Evolutionary conservation across 1,140 invertebrate genomes (phyloP).

Genomic region (Drosophila watanabei): DNA sequence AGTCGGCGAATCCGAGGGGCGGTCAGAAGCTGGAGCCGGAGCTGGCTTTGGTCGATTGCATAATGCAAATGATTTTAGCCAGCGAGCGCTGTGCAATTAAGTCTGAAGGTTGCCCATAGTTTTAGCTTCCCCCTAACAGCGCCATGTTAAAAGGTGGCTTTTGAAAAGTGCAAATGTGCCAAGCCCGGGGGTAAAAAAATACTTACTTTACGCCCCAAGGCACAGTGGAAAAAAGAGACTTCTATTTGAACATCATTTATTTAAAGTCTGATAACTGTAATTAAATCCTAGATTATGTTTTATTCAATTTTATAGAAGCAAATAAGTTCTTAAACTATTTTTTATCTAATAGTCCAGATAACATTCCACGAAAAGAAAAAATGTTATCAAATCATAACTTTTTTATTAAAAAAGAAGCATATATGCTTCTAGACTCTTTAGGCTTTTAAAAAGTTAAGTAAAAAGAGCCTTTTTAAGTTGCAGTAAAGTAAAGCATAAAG

Average conservation of each 20-base stretch:
- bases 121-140: conserved; percentile 4
- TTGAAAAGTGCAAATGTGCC: conserved; percentile 46
- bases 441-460: no score
- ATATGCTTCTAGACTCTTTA: no score
- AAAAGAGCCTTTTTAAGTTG: no score
- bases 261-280: background rate
- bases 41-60: conserved; percentile 53
- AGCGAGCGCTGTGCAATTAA: conserved; percentile 69
- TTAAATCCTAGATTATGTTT: no score
- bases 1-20: conserved; percentile 14
- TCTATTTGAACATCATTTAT: background rate
- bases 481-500: no score
- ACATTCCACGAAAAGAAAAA: no score
- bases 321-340: no score
- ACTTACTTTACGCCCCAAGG: conserved; percentile 20
- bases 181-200: conserved; percentile 17
- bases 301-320: no score
- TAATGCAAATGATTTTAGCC: conserved; percentile 78
- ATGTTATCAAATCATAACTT: no score
- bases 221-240: background rate
- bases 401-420: no score
- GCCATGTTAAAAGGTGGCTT: conserved; percentile 56
- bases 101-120: conserved; percentile 73
- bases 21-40: conserved; percentile 11
- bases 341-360: no score